Conservation (phyloP, 1,140 invertebrate genomes). For the Protaetia brevitarsis region DNA sequence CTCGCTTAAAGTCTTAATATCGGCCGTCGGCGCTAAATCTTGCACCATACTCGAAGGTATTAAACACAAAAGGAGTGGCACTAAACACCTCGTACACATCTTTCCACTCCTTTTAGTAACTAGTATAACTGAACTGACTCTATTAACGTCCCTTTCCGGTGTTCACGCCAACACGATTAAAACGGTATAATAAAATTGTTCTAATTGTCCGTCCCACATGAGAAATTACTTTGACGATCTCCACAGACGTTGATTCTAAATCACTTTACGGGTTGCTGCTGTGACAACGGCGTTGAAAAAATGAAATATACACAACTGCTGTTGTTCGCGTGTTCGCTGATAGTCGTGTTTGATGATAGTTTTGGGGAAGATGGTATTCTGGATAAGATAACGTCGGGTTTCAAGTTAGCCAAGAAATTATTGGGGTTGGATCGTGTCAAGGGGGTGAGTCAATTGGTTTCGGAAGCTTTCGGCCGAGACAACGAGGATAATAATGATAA, state of each 20-base stretch:
- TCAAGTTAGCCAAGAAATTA: slow-evolving; percentile 62
- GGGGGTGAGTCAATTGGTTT: slow-evolving; percentile 53
- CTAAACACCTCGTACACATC: not conserved
- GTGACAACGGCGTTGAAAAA: not conserved
- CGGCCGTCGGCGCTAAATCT: slow-evolving; percentile 33
- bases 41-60: slow-evolving; percentile 8
- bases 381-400: slow-evolving; percentile 45
- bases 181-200: slow-evolving; percentile 21
- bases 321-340: not conserved
- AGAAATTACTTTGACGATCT: slow-evolving; percentile 7
- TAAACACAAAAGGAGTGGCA: not conserved
- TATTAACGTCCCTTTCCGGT: not conserved
- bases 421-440: slow-evolving; percentile 52
- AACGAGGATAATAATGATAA: slow-evolving; percentile 17
- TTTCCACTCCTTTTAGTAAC: not conserved
- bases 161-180: slow-evolving; percentile 5
- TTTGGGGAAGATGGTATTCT: slow-evolving; percentile 7
- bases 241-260: not conserved
- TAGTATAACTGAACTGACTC: not conserved
- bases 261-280: not conserved
- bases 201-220: slow-evolving; percentile 18
- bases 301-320: not conserved
- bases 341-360: not conserved
- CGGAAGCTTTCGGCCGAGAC: slow-evolving; percentile 48
- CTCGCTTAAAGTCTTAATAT: slow-evolving; percentile 54